Evolutionary conservation across 2,888 invertebrate species (phyloP).

Genomic region (Eueremaeus valkanovi): DNA sequence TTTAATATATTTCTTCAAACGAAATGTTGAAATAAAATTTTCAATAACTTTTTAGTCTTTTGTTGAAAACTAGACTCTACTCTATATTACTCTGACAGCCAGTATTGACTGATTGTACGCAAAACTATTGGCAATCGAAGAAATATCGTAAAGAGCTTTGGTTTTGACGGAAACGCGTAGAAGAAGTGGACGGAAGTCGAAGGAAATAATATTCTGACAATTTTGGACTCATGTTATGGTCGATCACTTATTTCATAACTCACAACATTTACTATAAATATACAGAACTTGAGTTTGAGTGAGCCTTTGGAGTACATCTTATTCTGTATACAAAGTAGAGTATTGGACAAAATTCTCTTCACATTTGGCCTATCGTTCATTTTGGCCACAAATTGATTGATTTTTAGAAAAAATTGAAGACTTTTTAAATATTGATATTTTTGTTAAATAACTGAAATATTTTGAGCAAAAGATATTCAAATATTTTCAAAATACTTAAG

Average conservation of each 20-base stretch:
- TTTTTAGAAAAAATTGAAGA: neutral
- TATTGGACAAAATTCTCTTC: neutral
- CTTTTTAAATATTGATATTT: neutral
- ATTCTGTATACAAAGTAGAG: neutral
- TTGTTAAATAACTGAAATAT: no score
- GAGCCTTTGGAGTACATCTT: neutral
- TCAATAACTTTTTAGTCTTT: no score
- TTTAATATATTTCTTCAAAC: neutral
- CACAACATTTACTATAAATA: neutral
- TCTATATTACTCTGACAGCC: no score
- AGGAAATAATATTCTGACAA: slow-evolving; percentile 13
- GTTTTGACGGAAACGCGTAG: neutral
- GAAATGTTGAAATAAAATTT: neutral
- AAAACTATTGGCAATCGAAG: neutral
- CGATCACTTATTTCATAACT: slow-evolving; percentile 13
- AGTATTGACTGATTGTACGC: no score
- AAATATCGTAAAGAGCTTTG: neutral
- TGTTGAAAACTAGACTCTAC: no score
- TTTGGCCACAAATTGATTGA: neutral
- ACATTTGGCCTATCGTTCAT: neutral
- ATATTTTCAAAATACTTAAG: neutral
- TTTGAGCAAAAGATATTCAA: no score
- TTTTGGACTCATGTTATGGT: slow-evolving; percentile 6
- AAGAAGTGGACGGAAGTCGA: neutral
- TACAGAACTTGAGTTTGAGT: neutral